phyloP scores from a whole-genome alignment of 2,888 invertebrate species.

The Drosophila diplacantha region DNA sequence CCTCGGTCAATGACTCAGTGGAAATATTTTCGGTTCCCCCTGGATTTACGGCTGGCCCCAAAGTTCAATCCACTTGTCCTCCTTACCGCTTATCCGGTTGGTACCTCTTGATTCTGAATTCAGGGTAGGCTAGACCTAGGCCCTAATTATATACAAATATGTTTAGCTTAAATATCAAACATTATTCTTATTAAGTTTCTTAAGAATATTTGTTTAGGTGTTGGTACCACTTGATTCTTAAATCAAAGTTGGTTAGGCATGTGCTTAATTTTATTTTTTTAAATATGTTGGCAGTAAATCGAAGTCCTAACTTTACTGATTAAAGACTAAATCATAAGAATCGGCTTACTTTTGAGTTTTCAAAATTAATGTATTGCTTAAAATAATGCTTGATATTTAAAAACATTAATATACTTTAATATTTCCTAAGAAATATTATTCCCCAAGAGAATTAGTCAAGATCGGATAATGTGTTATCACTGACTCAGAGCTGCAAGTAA shows the following conservation, averaged over 20 bases:
- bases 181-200: too few relatives aligned
- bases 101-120: neutral
- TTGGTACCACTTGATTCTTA: too few relatives aligned
- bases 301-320: too few relatives aligned
- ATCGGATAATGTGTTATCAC: neutral
- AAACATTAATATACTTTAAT: too few relatives aligned
- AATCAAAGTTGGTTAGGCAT: neutral
- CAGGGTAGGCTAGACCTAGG: neutral
- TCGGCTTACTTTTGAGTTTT: too few relatives aligned
- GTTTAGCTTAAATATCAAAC: neutral
- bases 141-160: neutral
- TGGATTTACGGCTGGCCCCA: conserved; percentile 23
- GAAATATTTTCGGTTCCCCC: conserved; percentile 29
- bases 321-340: too few relatives aligned
- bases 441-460: neutral
- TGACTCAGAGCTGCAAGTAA: neutral
- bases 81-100: conserved; percentile 17
- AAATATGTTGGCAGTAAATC: too few relatives aligned
- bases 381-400: too few relatives aligned
- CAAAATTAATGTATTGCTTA: too few relatives aligned
- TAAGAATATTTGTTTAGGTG: too few relatives aligned
- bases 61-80: conserved; percentile 20
- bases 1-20: conserved; percentile 63
- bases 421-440: too few relatives aligned
- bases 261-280: too few relatives aligned